Conservation (phyloP, 2,888 invertebrate species). For the Zhengitettix transpicula region DNA sequence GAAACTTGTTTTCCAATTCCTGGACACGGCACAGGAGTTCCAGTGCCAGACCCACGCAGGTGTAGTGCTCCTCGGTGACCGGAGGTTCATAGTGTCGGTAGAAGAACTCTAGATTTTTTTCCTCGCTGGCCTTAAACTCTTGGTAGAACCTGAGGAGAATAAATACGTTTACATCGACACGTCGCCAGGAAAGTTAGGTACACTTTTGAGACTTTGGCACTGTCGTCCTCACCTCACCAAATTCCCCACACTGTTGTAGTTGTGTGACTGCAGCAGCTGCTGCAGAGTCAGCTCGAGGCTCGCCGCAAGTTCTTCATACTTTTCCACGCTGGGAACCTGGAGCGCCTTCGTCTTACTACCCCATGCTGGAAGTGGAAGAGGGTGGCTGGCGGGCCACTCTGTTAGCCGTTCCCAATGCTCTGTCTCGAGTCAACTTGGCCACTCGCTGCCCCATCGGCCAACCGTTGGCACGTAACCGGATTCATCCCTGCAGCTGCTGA, state of each 20-base stretch:
- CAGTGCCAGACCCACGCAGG: constrained; percentile 77
- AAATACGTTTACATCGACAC: no score
- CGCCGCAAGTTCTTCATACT: constrained; percentile 65
- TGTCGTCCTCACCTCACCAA: constrained; percentile 41
- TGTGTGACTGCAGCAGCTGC: constrained; percentile 62
- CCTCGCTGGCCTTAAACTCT: constrained; percentile 38
- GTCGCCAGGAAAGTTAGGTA: no score
- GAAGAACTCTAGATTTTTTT: constrained; percentile 49
- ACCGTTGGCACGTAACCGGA: constrained; percentile 56
- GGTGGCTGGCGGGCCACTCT: constrained; percentile 49
- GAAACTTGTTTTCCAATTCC: constrained; percentile 42
- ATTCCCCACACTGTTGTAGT: constrained; percentile 80
- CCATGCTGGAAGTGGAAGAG: constrained; percentile 65
- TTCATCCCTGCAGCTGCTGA: constrained; percentile 35
- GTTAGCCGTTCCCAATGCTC: constrained; percentile 23
- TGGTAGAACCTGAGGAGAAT: constrained; percentile 32
- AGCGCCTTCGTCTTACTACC: constrained; percentile 18
- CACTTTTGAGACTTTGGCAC: no score
- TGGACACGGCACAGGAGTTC: constrained; percentile 54
- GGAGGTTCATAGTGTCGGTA: constrained; percentile 63
- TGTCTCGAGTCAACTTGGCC: constrained; percentile 93
- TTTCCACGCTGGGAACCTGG: constrained; percentile 29
- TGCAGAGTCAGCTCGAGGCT: constrained; percentile 66
- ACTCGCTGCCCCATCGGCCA: constrained; percentile 84
- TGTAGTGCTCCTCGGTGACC: constrained; percentile 61